Evolutionary conservation across 2,888 invertebrate genomes (phyloP).

Genomic region (Netelia virgata): DNA sequence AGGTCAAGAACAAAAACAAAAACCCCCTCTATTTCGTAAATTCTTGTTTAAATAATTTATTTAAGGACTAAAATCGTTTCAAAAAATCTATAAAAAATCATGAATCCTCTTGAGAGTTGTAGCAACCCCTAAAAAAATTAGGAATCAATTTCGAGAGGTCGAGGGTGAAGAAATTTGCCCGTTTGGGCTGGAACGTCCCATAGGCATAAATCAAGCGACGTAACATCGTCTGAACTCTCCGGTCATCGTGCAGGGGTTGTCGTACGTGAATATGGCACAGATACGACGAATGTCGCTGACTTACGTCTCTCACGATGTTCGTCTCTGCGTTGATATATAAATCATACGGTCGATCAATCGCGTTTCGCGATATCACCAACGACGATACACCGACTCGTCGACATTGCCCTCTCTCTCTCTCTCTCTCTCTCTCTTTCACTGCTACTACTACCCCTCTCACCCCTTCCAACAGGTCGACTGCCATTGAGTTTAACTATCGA

Average conservation of each 20-base stretch:
- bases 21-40: too few relatives aligned
- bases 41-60: too few relatives aligned
- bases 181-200: too few relatives aligned
- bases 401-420: constrained; percentile 13
- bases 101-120: too few relatives aligned
- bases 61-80: too few relatives aligned
- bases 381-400: constrained; percentile 17
- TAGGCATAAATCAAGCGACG: background rate
- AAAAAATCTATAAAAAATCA: too few relatives aligned
- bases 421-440: too few relatives aligned
- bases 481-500: constrained; percentile 38
- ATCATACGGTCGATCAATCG: constrained; percentile 57
- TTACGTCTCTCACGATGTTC: constrained; percentile 31
- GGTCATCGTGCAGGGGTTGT: background rate
- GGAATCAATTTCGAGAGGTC: too few relatives aligned
- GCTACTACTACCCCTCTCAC: background rate
- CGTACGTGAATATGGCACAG: constrained; percentile 1
- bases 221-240: background rate
- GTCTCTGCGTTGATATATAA: constrained; percentile 43
- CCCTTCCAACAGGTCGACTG: constrained; percentile 11
- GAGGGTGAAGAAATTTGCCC: too few relatives aligned
- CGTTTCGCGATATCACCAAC: constrained; percentile 46
- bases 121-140: too few relatives aligned
- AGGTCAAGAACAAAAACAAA: too few relatives aligned
- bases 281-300: constrained; percentile 30